Conservation (phyloP, 2,888 invertebrate species). For the Caenorhabditis sulstoni region DNA sequence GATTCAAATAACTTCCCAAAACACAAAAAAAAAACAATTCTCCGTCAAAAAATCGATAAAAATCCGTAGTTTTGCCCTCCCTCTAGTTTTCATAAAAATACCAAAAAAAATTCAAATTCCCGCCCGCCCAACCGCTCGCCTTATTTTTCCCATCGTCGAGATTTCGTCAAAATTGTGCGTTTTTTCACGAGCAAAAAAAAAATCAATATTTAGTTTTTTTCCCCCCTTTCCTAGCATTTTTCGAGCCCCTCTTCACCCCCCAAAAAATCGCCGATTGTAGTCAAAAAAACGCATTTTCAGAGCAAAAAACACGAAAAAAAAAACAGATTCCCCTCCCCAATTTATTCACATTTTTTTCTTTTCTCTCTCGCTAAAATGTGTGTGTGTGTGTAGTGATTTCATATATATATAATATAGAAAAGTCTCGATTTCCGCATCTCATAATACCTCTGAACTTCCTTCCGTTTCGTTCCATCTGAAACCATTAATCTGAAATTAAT, state of each 20-base stretch:
- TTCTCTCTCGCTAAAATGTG: no score
- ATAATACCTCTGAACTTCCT: no score
- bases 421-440: no score
- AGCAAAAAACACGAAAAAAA: slow-evolving; percentile 23
- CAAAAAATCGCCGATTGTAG: background rate
- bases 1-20: no score
- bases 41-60: background rate
- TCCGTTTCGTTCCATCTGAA: no score
- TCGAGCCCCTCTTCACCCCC: background rate
- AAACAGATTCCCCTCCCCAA: no score
- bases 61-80: background rate
- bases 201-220: background rate
- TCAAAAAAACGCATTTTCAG: background rate
- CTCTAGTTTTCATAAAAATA: slow-evolving; percentile 10
- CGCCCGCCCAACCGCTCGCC: background rate
- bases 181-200: background rate
- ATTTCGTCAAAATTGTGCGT: slow-evolving; percentile 50
- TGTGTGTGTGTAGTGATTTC: no score
- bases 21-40: no score
- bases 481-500: no score
- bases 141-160: slow-evolving; percentile 52
- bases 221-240: background rate
- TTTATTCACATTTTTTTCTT: no score
- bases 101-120: no score
- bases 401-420: no score